Evolutionary conservation across 2,113 vertebrate species (phyloP).

Genomic region (Galbula dea): DNA sequence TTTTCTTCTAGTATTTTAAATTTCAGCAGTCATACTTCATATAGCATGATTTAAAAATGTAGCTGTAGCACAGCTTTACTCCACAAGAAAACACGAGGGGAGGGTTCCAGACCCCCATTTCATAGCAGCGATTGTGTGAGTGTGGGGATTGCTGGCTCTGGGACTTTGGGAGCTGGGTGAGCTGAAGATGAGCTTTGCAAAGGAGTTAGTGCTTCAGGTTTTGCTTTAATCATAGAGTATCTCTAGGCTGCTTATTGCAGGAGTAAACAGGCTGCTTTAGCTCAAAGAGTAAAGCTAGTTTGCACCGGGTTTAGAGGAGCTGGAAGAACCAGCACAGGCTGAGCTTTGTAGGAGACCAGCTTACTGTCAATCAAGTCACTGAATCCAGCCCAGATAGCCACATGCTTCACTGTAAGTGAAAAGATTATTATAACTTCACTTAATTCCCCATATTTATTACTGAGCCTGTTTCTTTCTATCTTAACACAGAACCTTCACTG

Average conservation of each 20-base stretch:
- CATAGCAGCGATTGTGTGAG: not conserved
- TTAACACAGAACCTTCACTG: not conserved
- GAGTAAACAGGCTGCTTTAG: not conserved
- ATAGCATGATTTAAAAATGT: not conserved
- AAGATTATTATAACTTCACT: not conserved
- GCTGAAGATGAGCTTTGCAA: not conserved
- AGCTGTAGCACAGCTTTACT: not conserved
- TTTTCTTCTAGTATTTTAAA: not conserved
- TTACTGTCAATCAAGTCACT: not conserved
- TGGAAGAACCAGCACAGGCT: not conserved
- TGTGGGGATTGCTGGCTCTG: accelerated
- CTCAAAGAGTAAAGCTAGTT: not conserved
- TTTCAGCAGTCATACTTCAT: not conserved
- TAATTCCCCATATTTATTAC: not conserved
- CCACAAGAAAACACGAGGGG: accelerated
- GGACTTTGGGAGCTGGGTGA: not conserved
- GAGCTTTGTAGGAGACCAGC: not conserved
- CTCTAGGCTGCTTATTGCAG: not conserved
- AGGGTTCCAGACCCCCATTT: not conserved
- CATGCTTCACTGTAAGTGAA: not conserved
- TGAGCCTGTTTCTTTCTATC: not conserved
- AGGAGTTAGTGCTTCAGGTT: not conserved
- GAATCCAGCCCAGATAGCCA: not conserved
- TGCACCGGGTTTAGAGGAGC: not conserved
- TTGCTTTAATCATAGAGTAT: not conserved